These are phyloP conservation scores for Heliconius nattereri DNA, from an alignment of 1,140 invertebrate genomes.

Conservation along the genomic window DNA sequence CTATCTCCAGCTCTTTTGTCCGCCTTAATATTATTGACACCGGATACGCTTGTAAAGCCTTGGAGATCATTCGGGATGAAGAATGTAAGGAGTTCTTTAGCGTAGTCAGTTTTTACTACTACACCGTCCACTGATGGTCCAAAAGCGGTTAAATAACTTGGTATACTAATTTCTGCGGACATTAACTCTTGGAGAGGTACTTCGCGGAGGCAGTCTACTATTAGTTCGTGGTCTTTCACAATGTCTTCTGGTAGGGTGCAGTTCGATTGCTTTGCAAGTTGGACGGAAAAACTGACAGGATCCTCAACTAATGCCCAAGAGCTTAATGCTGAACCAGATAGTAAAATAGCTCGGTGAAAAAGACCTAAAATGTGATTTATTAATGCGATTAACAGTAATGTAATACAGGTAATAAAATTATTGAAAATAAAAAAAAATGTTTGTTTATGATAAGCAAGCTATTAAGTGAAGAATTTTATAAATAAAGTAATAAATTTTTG, in stretches of 20 bases:
- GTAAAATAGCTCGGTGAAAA: slow-evolving; percentile 94
- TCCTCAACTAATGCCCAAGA: slow-evolving; percentile 97
- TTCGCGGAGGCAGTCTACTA: slow-evolving; percentile 91
- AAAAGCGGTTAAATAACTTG: slow-evolving; percentile 92
- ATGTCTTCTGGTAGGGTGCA: slow-evolving; percentile 91
- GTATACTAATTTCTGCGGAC: slow-evolving; percentile 88
- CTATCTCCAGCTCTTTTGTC: slow-evolving; percentile 83
- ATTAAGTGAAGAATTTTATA: too few species aligned
- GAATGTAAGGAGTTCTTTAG: slow-evolving; percentile 86
- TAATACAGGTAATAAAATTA: too few species aligned
- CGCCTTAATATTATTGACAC: slow-evolving; percentile 80
- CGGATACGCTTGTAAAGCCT: slow-evolving; percentile 65
- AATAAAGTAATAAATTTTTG: too few species aligned
- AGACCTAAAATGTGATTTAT: slow-evolving; percentile 82
- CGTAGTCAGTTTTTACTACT: slow-evolving; percentile 90
- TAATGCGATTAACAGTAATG: too few species aligned
- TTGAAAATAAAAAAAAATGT: too few species aligned
- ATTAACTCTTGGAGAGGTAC: slow-evolving; percentile 89
- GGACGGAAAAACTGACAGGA: slow-evolving; percentile 91
- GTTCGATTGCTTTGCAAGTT: slow-evolving; percentile 92
- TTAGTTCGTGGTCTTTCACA: slow-evolving; percentile 88
- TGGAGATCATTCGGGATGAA: slow-evolving; percentile 59
- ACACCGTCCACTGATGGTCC: slow-evolving; percentile 93
- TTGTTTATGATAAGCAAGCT: too few species aligned
- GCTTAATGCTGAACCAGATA: slow-evolving; percentile 95